Evolutionary conservation across 1,140 invertebrate species (phyloP), one percentile per base, ranked within the genome.

Genomic region (Drusus annulatus): DNA sequence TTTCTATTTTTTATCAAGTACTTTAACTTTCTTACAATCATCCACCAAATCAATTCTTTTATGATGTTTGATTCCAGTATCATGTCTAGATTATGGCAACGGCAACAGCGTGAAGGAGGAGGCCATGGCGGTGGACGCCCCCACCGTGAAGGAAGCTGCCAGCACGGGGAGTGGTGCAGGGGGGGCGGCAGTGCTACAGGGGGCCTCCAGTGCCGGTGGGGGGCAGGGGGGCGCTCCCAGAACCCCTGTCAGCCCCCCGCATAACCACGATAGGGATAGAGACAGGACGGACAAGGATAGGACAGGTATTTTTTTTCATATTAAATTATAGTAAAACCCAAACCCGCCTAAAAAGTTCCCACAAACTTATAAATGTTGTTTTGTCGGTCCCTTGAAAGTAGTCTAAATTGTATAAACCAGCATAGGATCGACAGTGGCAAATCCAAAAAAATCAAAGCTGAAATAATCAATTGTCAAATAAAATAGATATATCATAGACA

Each of bases 271-370:
- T n/a, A 87, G 89, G 79, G 88, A 90, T 23, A 87, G 89, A 52
- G 89, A 90, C 45, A 88, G 89, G 83, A 80, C 81, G 7, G 89
- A 90, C 8, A 87, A 87, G 78, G 89, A 90, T 73, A 89, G 89
- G 80, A 83, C 84, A 83, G 88, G 89, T 89, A 51, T 1, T 45
- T 13, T 45, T 45, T 45, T 45, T 45, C 13, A 45, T 45, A 45
- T 45, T 13, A 45, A 45, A 45, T 1, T 45, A 13, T 0, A 28
- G 5, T 28, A 28, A 28, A 28, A 28, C 25, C 25, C 5, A 28
- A 2, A 28, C 25, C 5, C n/a, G n/a, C n/a, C n/a, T n/a, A n/a
- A 28, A 5, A 28, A 28, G 25, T 28, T 28, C 2, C 2, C 25
- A 10, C n/a, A n/a, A n/a, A n/a, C n/a, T n/a, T n/a, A n/a, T n/a